Evolutionary conservation across 1,140 invertebrate species (phyloP).

Genomic region (Lutraria rhynchaena): DNA sequence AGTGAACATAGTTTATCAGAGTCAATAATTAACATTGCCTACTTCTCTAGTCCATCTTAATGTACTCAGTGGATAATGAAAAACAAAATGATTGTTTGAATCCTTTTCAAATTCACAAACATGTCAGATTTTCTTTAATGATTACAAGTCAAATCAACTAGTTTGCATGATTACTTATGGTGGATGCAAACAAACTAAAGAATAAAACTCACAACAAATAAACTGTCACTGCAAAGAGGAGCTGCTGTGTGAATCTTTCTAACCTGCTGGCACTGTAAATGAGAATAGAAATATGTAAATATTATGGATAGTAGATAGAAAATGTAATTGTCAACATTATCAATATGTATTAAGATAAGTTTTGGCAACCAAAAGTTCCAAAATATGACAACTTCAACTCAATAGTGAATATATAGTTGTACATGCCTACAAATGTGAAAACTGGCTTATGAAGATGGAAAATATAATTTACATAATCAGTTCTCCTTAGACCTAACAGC

Average conservation of each 20-base stretch:
- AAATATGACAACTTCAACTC: too few species aligned
- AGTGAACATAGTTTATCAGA: too few species aligned
- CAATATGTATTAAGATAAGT: neutral
- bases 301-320: neutral
- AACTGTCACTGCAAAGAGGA: constrained; percentile 73
- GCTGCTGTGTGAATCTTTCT: constrained; percentile 67
- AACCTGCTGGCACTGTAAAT: constrained; percentile 68
- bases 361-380: neutral
- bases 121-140: too few species aligned
- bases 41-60: neutral
- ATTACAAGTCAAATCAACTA: neutral
- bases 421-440: too few species aligned
- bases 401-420: too few species aligned
- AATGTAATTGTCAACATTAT: neutral
- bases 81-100: neutral
- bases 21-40: neutral
- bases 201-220: constrained; percentile 80
- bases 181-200: neutral
- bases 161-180: neutral
- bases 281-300: constrained; percentile 21
- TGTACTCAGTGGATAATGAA: neutral
- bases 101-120: neutral
- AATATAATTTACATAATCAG: too few species aligned
- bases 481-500: too few species aligned
- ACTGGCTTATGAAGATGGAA: too few species aligned